Percentiles rank a stretch among this genome's conserved stretches.
Conservation (phyloP, 1,140 invertebrate genomes). For the Palaemon carinicauda region DNA sequence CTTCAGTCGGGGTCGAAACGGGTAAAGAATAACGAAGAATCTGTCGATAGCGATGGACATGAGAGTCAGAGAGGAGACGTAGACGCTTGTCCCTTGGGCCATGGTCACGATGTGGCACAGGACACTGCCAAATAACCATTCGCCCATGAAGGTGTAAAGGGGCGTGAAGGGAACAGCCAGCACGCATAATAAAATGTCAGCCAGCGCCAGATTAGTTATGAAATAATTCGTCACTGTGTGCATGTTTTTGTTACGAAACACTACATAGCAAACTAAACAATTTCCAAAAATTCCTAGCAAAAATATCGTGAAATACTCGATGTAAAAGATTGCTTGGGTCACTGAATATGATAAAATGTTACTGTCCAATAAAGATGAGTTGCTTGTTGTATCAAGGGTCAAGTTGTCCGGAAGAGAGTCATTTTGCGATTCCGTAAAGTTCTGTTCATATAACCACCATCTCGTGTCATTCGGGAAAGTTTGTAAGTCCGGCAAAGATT, state of each 20-base stretch:
- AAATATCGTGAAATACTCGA: conserved; percentile 87
- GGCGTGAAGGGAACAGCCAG: conserved; percentile 96
- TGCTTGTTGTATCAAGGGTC: not conserved
- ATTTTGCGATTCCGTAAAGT: not conserved
- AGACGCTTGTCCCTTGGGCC: conserved; percentile 90
- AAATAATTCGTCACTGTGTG: conserved; percentile 98
- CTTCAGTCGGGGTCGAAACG: conserved; percentile 91
- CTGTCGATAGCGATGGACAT: conserved; percentile 96
- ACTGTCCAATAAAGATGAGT: not conserved
- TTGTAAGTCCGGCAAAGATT: too few species aligned
- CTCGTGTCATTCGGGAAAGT: too few species aligned
- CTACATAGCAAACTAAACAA: conserved; percentile 90
- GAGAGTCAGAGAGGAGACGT: conserved; percentile 94
- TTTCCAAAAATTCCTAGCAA: conserved; percentile 91
- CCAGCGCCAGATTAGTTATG: conserved; percentile 94
- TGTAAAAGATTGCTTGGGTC: conserved; percentile 78
- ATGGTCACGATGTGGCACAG: conserved; percentile 92
- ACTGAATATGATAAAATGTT: conserved; percentile 33
- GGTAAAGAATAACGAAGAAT: conserved; percentile 96
- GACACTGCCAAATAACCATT: conserved; percentile 88
- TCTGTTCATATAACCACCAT: too few species aligned
- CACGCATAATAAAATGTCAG: conserved; percentile 91
- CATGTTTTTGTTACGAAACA: conserved; percentile 90
- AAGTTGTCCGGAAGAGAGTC: not conserved
- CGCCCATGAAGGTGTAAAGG: conserved; percentile 85